These are phyloP conservation scores for Macrochelys suwanniensis DNA, from an alignment of 2,797 vertebrate genomes.

Conservation along the genomic window DNA sequence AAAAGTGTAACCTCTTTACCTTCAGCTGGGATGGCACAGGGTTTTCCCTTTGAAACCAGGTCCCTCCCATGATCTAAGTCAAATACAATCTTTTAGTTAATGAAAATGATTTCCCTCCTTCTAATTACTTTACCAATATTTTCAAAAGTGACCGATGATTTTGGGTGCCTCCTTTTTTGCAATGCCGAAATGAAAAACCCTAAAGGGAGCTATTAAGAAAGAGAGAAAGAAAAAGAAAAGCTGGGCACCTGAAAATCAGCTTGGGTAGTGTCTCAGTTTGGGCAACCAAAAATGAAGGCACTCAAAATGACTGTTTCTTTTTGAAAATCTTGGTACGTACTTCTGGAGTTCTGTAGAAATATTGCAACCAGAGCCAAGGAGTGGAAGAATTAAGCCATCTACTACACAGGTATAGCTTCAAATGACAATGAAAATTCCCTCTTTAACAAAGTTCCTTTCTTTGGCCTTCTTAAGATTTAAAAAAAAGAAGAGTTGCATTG, in stretches of 20 bases:
- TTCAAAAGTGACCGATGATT: background rate
- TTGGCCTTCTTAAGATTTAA: constrained; percentile 44
- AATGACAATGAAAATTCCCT: background rate
- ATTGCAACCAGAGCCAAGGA: background rate
- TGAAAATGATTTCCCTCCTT: background rate
- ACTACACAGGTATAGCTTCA: background rate
- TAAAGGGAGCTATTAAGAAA: background rate
- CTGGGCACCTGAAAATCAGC: background rate
- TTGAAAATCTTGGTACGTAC: background rate
- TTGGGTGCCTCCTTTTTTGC: background rate
- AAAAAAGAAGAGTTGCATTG: constrained; percentile 2
- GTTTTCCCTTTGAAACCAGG: background rate
- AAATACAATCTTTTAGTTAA: background rate
- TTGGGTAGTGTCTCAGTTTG: background rate
- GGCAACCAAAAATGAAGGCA: background rate
- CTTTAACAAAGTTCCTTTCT: background rate
- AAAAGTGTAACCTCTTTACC: background rate
- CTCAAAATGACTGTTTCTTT: background rate
- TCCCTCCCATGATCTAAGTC: background rate
- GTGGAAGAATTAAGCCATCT: background rate
- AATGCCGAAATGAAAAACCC: background rate
- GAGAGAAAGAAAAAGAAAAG: background rate
- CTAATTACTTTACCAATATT: background rate
- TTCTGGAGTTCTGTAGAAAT: background rate
- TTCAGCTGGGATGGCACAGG: background rate